Evolutionary conservation across 1,140 invertebrate species (phyloP).

Genomic region (Drosophila ogumai): DNA sequence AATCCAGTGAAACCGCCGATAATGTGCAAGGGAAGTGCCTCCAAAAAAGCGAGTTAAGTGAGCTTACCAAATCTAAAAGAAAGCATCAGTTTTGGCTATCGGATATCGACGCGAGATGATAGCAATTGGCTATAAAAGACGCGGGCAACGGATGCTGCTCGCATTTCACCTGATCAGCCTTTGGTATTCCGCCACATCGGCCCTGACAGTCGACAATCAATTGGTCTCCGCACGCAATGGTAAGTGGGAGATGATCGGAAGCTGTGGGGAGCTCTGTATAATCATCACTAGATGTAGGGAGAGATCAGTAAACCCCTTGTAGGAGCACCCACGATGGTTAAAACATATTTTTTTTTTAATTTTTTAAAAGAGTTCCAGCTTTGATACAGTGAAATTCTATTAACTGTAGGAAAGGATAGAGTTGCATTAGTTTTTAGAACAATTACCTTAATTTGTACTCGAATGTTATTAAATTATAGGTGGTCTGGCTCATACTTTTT

Average conservation of each 20-base stretch:
- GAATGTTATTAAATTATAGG: not conserved
- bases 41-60: conserved; percentile 32
- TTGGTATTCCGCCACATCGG: conserved; percentile 1
- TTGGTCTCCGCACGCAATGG: conserved; percentile 82
- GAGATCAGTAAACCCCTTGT: not conserved
- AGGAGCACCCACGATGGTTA: no score
- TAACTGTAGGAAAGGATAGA: no score
- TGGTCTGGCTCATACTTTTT: not conserved
- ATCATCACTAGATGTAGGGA: not conserved
- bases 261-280: not conserved
- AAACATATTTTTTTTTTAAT: no score
- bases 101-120: conserved; percentile 24
- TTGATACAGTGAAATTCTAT: not conserved
- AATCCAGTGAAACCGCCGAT: conserved; percentile 28
- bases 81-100: conserved; percentile 25
- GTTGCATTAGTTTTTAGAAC: not conserved
- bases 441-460: not conserved
- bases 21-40: conserved; percentile 30
- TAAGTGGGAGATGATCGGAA: conserved; percentile 42
- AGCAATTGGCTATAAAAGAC: conserved; percentile 18
- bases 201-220: conserved; percentile 81
- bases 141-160: conserved; percentile 25
- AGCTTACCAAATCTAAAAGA: conserved; percentile 24
- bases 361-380: not conserved
- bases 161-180: conserved; percentile 30